phyloP scores from a whole-genome alignment of 1,140 invertebrate species.

The Nephila pilipes region DNA sequence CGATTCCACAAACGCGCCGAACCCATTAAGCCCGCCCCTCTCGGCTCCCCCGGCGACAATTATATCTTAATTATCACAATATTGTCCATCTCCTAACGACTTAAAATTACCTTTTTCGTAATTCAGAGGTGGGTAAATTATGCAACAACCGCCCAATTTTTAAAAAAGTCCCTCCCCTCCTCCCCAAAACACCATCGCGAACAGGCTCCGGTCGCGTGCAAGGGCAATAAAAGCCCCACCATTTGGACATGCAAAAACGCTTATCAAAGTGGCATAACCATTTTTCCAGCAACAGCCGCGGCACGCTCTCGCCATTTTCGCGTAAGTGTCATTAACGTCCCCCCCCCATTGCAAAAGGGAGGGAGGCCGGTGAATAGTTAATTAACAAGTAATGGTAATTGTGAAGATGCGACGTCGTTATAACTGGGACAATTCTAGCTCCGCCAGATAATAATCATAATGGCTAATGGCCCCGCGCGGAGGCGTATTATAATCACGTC shows the following conservation, averaged over 20 bases:
- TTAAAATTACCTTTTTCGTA: background rate
- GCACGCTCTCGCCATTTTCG: background rate
- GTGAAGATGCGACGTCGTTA: constrained; percentile 43
- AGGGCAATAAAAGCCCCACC: background rate
- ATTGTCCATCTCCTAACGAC: background rate
- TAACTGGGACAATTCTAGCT: background rate
- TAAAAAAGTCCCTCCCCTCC: too few species aligned
- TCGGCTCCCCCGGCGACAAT: background rate
- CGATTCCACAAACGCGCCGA: background rate
- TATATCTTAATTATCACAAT: constrained; percentile 19
- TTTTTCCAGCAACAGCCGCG: background rate
- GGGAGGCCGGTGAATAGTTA: constrained; percentile 49
- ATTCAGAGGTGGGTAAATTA: background rate
- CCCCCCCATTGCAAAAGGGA: background rate
- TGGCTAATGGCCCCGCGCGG: constrained; percentile 54
- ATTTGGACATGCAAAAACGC: constrained; percentile 22
- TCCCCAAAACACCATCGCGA: too few species aligned
- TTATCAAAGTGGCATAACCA: background rate
- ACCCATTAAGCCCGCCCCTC: background rate
- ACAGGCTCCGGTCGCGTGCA: background rate
- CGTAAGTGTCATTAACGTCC: background rate
- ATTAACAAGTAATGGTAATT: constrained; percentile 64
- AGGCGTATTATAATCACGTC: constrained; percentile 54
- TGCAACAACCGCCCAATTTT: background rate
- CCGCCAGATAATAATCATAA: constrained; percentile 62